Evolutionary conservation across 2,888 invertebrate genomes (phyloP), one percentile per base, ranked within the genome.

Genomic region (Amphipyra tragopoginis): DNA sequence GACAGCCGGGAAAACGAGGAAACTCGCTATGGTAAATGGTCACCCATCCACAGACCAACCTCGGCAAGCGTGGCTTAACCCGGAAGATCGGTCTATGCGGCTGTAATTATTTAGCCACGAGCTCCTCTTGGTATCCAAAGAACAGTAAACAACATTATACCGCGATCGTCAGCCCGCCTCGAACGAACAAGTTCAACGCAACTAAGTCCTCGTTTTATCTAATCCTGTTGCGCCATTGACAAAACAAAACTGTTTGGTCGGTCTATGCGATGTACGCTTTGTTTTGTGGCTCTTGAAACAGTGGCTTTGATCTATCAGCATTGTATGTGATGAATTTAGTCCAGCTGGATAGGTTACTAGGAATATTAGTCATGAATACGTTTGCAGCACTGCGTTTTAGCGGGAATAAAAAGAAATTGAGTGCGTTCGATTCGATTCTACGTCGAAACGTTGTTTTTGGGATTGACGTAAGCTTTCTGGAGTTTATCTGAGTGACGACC

Each of bases 321-420:
- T 57, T 54, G 73, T 56, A 72, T 61, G 50, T 44, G 69, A 62
- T 74, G 70, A 54, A 74, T 69, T 71, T 68, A 69, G 75, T 62
- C 58, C 63, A 71, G 54, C 68, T 53, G 56, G 39, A 45, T 26
- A 54, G 61, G 38, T 54, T 71, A 74, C 70, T 57, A 21, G 57
- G 65, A 63, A 61, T 65, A 68, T 71, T 72, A 71, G 21, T 71
- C 70, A 71, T 40, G 60, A 4, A 21, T 21, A 2, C 3, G 21
- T 21, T 21, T 21, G 21, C 21, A 5, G 6, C 4, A 2, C 43
- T 7, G 2, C 13, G 2, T 14, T 8, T 3, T 6, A 29, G 7
- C 29, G 29, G 14, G n/a, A 42, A 38, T 47, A 9, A 43, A 54
- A 49, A 40, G 8, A 51, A 40, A 40, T 51, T 6, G 3, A 21